phyloP scores from a whole-genome alignment of 2,888 invertebrate genomes.

The Pherbina coryleti region DNA sequence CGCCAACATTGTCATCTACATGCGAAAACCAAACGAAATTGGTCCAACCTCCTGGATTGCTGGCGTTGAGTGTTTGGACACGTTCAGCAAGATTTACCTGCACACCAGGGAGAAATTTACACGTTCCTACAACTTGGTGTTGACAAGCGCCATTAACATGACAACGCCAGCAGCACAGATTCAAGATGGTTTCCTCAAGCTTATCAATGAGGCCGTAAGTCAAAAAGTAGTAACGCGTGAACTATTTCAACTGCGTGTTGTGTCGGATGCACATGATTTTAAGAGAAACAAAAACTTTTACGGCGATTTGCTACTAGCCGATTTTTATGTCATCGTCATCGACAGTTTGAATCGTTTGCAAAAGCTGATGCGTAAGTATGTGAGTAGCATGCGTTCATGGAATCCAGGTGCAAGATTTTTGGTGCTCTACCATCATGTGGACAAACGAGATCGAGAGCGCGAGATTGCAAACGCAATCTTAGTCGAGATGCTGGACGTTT shows the following conservation, averaged over 20 bases:
- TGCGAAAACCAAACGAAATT: constrained; percentile 57
- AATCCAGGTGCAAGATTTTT: constrained; percentile 67
- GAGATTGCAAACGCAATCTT: constrained; percentile 58
- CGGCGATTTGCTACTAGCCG: constrained; percentile 54
- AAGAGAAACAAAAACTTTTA: constrained; percentile 39
- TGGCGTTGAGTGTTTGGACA: constrained; percentile 62
- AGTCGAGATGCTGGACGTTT: constrained; percentile 53
- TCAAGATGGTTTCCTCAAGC: constrained; percentile 59
- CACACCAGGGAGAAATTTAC: constrained; percentile 53
- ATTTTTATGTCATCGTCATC: constrained; percentile 64
- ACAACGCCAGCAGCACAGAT: constrained; percentile 66
- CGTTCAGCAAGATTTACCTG: constrained; percentile 58
- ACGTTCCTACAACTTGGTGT: constrained; percentile 60
- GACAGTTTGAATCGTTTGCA: constrained; percentile 57
- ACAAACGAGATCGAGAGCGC: constrained; percentile 46
- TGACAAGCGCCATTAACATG: constrained; percentile 61
- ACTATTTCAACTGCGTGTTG: constrained; percentile 58
- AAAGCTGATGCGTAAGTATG: constrained; percentile 51
- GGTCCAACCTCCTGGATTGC: constrained; percentile 58
- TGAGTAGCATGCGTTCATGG: constrained; percentile 62
- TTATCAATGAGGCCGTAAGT: constrained; percentile 59
- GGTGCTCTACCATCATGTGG: constrained; percentile 62
- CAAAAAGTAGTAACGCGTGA: constrained; percentile 41
- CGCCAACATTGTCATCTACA: constrained; percentile 57
- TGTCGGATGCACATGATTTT: constrained; percentile 54